Evolutionary conservation across 2,113 vertebrate genomes (phyloP), one percentile per base, ranked within the genome.

Genomic region (Gobius niger): DNA sequence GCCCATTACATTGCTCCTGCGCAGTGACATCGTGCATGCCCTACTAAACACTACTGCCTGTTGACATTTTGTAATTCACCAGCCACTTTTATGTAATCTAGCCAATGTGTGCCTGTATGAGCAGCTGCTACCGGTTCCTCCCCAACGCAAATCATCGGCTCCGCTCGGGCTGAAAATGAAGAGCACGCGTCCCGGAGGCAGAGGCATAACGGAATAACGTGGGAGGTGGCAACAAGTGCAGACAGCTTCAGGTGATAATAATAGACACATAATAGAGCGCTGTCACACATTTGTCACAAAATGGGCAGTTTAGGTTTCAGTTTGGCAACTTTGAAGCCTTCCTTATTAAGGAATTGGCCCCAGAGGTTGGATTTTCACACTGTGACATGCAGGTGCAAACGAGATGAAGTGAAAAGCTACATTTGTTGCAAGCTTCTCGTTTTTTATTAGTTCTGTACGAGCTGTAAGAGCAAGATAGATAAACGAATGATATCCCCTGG

Each of bases 41-140:
- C 82, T 83, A 76, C 72, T 87, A 87, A 91, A 90, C 70, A 87
- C 90, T 16, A 52, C 18, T 91, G 92, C 90, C 89, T 80, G 89
- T 87, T 94, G 94, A 94, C 93, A 92, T 56, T 63, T 82, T 85
- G 87, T 72, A 93, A 89, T 93, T 92, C 88, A 78, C 77, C 76
- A 83, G 87, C 88, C 91, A 85, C 83, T 89, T 94, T 90, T 84
- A 89, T 91, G 78, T 85, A 89, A 87, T 81, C 76, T 49, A 79
- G 68, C 71, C 78, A 72, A 44, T 67, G 79, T 66, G 88, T 89
- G 89, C 75, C 89, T 91, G 75, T 24, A 54, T 82, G 77, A 63
- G 70, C 81, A 96, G 94, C 93, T 95, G 93, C 83, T 92, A 74
- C 73, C 54, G 71, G 63, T 78, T 80, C 73, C 76, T 51, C 54